phyloP scores from a whole-genome alignment of 2,888 invertebrate genomes.

The Acanthopleura granulata region DNA sequence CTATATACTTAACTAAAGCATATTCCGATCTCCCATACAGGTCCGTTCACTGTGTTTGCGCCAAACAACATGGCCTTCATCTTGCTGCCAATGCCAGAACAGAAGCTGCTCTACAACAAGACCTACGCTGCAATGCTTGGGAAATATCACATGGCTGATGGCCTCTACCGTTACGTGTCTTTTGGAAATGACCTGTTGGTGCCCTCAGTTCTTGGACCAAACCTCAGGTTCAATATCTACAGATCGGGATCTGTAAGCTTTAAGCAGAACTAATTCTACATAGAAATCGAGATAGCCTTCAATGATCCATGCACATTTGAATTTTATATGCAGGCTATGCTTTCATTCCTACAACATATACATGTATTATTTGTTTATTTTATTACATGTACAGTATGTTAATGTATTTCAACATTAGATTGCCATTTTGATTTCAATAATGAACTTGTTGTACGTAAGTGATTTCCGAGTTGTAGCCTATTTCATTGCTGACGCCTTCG shows the following conservation, averaged over 20 bases:
- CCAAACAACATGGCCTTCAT: constrained; percentile 18
- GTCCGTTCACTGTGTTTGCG: neutral
- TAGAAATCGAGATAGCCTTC: too few relatives aligned
- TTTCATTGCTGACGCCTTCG: too few relatives aligned
- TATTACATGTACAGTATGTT: too few relatives aligned
- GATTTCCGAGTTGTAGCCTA: too few relatives aligned
- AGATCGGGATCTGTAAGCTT: constrained; percentile 1
- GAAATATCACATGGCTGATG: constrained; percentile 1
- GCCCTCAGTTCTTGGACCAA: constrained; percentile 2
- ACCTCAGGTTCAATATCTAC: constrained; percentile 14
- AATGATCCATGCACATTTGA: too few relatives aligned
- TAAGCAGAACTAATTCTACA: neutral
- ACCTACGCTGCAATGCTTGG: neutral
- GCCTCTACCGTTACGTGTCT: constrained; percentile 9
- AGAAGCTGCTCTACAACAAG: constrained; percentile 14
- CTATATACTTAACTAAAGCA: too few relatives aligned
- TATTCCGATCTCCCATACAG: neutral
- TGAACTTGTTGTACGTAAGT: too few relatives aligned
- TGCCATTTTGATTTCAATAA: too few relatives aligned
- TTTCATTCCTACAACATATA: too few relatives aligned
- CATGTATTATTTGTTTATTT: too few relatives aligned
- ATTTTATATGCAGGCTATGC: too few relatives aligned
- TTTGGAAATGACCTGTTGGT: constrained; percentile 2
- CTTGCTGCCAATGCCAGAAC: constrained; percentile 1
- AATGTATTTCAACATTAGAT: too few relatives aligned